These are phyloP conservation scores for Emydocephalus ijimae DNA, from an alignment of 2,113 vertebrate genomes.

Conservation along the genomic window DNA sequence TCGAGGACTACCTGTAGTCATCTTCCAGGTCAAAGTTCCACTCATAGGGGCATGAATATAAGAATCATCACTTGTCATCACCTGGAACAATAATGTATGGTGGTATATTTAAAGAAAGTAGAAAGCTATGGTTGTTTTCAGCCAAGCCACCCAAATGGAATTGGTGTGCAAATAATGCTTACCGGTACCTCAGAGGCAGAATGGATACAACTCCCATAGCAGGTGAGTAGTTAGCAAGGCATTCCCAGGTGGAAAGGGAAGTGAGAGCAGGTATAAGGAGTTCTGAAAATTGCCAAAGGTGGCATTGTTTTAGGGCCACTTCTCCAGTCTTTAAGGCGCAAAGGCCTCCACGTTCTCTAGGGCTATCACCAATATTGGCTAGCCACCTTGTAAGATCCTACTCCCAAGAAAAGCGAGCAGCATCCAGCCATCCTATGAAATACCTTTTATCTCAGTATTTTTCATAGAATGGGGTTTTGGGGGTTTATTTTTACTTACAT, in stretches of 20 bases:
- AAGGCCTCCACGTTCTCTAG: not conserved
- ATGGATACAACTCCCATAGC: not conserved
- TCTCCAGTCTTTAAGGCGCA: not conserved
- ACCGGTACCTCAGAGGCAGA: not conserved
- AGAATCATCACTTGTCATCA: not conserved
- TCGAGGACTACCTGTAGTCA: not conserved
- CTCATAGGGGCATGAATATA: too few relatives aligned
- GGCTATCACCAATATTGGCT: not conserved
- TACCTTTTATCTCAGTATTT: not conserved
- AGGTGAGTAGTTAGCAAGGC: not conserved
- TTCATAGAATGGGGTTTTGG: too few relatives aligned
- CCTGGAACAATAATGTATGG: not conserved
- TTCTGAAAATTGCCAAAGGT: not conserved
- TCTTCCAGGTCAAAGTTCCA: not conserved
- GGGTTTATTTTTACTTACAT: conserved; percentile 80
- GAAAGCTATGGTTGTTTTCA: rapidly evolving
- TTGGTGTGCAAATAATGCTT: not conserved
- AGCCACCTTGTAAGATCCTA: not conserved
- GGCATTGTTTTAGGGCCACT: not conserved
- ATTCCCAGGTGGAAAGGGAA: not conserved
- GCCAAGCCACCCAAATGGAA: not conserved
- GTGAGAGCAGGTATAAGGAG: not conserved
- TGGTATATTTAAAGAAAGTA: not conserved
- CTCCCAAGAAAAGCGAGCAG: not conserved
- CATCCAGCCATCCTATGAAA: not conserved